Percentiles rank a stretch among this genome's conserved stretches.
Conservation (phyloP, 1,140 invertebrate species). For the Arion vulgaris region DNA sequence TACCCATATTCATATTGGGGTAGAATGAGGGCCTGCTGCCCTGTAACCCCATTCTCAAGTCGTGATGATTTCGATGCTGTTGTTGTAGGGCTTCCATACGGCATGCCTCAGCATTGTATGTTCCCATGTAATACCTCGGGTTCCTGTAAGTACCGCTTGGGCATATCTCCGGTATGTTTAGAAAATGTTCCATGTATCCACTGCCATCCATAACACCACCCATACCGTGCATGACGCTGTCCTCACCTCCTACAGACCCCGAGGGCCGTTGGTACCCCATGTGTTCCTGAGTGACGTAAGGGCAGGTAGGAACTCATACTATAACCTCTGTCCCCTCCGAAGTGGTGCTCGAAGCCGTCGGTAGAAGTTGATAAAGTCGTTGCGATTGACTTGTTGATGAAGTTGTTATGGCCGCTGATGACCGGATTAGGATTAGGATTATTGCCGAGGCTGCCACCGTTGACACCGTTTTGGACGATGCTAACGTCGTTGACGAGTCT, state of each 20-base stretch:
- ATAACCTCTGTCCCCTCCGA: conserved; percentile 18
- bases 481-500: neutral
- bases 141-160: conserved; percentile 63
- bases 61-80: conserved; percentile 62
- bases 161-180: conserved; percentile 70
- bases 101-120: conserved; percentile 59
- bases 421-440: conserved; percentile 12
- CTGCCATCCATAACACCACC: conserved; percentile 16
- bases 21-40: conserved; percentile 61
- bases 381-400: neutral
- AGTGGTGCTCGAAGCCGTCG: neutral
- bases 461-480: conserved; percentile 6
- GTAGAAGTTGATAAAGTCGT: neutral
- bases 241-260: conserved; percentile 17
- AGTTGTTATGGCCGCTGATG: conserved; percentile 2
- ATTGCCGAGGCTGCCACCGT: conserved; percentile 8
- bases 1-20: conserved; percentile 64
- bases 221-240: conserved; percentile 44
- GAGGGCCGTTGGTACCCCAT: conserved; percentile 40
- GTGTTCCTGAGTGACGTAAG: conserved; percentile 40
- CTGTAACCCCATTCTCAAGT: conserved; percentile 66
- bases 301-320: conserved; percentile 51
- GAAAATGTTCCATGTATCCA: conserved; percentile 70
- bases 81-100: conserved; percentile 67
- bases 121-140: conserved; percentile 57